Evolutionary conservation across 2,888 invertebrate genomes (phyloP), one percentile per base, ranked within the genome.

Genomic region (Sphecodes monilicornis): DNA sequence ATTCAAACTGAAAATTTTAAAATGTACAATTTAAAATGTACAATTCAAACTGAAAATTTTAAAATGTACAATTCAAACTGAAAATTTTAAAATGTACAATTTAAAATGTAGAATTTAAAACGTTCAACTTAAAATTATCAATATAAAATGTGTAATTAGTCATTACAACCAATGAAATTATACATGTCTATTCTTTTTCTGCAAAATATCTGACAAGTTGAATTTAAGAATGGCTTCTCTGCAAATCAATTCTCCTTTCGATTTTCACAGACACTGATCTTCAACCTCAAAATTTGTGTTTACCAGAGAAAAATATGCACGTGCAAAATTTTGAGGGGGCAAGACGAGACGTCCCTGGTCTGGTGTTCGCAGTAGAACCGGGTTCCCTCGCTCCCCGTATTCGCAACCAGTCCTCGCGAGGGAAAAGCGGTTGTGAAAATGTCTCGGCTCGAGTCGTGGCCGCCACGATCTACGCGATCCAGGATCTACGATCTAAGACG

Each of bases 341-440:
- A 4, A 29, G 60, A 60, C 29, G 29, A 60, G 29, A 60, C 60
- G 60, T 26, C 60, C 60, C 60, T 60, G 60, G 29, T 16, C 60
- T 60, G 29, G 29, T 29, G 60, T 29, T 60, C 60, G 80, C 82
- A 73, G 64, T 88, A 73, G 81, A 87, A 84, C 82, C 88, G 86
- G 87, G 78, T 92, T 91, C 91, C 64, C 64, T 88, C 89, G 90
- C 86, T 88, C 75, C 73, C 85, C 78, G 80, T 88, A 90, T 92
- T 91, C 89, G 81, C 78, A 89, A 92, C 91, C 90, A 91, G 92
- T 92, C 91, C 80, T 80, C 80, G 60, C 73, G 69, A 84, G 91
- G 88, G 93, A 93, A 92, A 93, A 92, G 93, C 91, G 90, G 92
- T 92, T 91, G 93, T 91, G 92, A 93, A 93, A 93, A 93, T 93